These are phyloP conservation scores for Fukomys damarensis DNA, from an alignment of 2,113 vertebrate species.

Conservation along the genomic window DNA sequence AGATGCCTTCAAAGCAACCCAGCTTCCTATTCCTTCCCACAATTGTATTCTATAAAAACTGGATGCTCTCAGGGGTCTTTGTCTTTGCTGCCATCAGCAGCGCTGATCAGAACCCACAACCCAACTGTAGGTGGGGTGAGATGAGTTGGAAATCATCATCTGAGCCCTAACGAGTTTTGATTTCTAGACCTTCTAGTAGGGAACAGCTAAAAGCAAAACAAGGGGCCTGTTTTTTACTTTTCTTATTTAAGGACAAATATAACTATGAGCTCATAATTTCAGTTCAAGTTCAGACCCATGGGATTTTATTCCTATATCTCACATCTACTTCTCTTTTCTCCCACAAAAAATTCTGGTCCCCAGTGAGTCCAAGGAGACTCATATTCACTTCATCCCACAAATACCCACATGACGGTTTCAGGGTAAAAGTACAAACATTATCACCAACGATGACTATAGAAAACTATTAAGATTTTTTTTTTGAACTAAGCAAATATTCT, in stretches of 20 bases:
- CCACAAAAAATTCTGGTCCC: not conserved
- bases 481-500: not conserved
- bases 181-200: not conserved
- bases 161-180: not conserved
- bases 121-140: not conserved
- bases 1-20: too few species aligned
- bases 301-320: not conserved
- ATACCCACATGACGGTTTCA: not conserved
- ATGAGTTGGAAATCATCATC: not conserved
- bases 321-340: not conserved
- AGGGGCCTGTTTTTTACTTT: not conserved
- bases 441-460: too few species aligned
- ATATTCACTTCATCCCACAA: not conserved
- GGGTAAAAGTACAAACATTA: not conserved
- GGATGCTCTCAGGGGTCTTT: too few species aligned
- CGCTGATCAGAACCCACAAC: too few species aligned
- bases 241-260: not conserved
- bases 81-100: too few species aligned
- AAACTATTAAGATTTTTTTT: not conserved
- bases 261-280: not conserved
- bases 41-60: too few species aligned
- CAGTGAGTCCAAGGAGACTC: not conserved
- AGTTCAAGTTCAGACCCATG: not conserved
- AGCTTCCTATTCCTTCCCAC: too few species aligned
- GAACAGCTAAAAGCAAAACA: not conserved